phyloP scores from a whole-genome alignment of 2,888 invertebrate genomes.

The Athalia rosae region DNA sequence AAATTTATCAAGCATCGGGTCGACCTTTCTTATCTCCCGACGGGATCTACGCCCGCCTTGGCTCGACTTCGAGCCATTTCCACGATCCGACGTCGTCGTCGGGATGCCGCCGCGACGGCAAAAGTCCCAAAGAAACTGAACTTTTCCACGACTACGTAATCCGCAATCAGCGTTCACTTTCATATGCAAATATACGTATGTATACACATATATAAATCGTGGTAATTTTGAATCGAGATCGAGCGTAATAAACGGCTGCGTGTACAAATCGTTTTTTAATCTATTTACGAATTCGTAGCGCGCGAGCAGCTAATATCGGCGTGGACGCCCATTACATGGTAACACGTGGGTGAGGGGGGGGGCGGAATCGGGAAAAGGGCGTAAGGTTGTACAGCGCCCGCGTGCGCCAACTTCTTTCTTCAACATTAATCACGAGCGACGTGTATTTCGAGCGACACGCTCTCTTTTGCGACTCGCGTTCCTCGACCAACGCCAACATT shows the following conservation, averaged over 20 bases:
- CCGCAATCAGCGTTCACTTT: slow-evolving; percentile 33
- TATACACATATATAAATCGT: background rate
- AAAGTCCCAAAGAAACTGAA: slow-evolving; percentile 1
- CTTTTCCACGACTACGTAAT: background rate
- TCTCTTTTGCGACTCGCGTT: slow-evolving; percentile 26
- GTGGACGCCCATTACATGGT: slow-evolving; percentile 8
- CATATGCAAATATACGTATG: slow-evolving; percentile 36
- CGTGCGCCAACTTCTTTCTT: slow-evolving; percentile 42
- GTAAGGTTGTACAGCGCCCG: slow-evolving; percentile 5
- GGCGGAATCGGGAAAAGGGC: background rate
- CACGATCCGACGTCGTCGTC: background rate
- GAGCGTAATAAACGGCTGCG: background rate
- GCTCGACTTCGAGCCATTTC: background rate
- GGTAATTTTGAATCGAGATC: slow-evolving; percentile 15
- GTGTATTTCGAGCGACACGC: slow-evolving; percentile 43
- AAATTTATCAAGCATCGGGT: slow-evolving; percentile 22
- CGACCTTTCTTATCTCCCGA: slow-evolving; percentile 29
- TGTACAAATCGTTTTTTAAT: slow-evolving; percentile 24
- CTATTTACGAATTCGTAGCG: slow-evolving; percentile 25
- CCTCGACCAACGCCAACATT: slow-evolving; percentile 10
- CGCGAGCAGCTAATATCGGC: background rate
- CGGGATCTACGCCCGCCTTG: background rate
- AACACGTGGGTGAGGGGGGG: too few relatives aligned
- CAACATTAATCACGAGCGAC: slow-evolving; percentile 46
- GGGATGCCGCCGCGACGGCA: background rate